Conservation (phyloP, 2,888 invertebrate species). For the Stenotaenia linearis region DNA sequence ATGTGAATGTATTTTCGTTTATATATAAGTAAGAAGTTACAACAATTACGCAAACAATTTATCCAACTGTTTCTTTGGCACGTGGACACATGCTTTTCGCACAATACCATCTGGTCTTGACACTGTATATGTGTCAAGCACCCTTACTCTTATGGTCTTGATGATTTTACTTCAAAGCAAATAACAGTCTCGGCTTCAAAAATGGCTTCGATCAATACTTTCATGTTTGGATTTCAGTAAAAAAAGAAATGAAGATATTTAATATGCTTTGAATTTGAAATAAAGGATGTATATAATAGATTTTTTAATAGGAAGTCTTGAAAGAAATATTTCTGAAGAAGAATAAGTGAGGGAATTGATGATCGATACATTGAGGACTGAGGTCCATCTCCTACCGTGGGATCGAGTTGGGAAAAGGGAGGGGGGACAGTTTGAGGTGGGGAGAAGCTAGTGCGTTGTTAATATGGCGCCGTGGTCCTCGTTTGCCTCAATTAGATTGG, state of each 20-base stretch:
- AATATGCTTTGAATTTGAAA: too few relatives aligned
- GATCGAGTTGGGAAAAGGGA: too few relatives aligned
- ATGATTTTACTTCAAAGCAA: neutral
- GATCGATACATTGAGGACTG: neutral
- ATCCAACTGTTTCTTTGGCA: too few relatives aligned
- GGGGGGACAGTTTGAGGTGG: neutral
- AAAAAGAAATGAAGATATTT: too few relatives aligned
- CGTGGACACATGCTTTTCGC: neutral
- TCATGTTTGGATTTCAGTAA: neutral
- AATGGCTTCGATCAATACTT: neutral
- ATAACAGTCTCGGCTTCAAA: neutral
- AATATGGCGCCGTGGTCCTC: slow-evolving; percentile 29
- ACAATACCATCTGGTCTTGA: neutral
- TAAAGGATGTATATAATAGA: too few relatives aligned
- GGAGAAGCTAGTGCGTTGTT: slow-evolving; percentile 5
- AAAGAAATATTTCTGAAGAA: neutral
- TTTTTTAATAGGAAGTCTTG: too few relatives aligned
- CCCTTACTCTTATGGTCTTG: neutral
- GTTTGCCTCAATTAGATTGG: slow-evolving; percentile 32
- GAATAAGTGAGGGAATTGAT: neutral
- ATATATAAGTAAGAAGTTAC: too few relatives aligned
- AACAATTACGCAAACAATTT: too few relatives aligned
- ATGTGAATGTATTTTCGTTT: neutral
- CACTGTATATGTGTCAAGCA: slow-evolving; percentile 18
- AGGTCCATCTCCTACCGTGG: neutral